Conservation (phyloP, 2,797 vertebrate species). For the Premnoplex brunnescens region DNA sequence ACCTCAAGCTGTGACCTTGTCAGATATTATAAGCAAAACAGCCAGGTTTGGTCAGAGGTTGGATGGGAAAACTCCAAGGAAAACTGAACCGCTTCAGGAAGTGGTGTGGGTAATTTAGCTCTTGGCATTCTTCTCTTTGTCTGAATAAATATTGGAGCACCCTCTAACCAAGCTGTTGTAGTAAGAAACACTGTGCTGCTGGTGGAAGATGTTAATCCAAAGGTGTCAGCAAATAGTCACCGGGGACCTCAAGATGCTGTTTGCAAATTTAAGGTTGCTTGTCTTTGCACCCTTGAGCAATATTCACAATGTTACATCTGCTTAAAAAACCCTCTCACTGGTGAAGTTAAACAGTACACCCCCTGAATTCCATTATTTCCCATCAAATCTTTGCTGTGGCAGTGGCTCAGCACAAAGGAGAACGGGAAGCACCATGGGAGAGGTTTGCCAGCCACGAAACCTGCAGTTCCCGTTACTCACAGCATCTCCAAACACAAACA, state of each 20-base stretch:
- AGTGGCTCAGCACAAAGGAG: neutral
- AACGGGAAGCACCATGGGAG: neutral
- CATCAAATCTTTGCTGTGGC: neutral
- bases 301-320: neutral
- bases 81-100: constrained; percentile 31
- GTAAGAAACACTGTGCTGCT: neutral
- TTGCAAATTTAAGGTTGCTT: neutral
- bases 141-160: constrained; percentile 38
- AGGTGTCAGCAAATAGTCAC: neutral
- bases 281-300: neutral
- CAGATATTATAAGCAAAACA: neutral
- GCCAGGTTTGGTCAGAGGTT: neutral
- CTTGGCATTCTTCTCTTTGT: neutral
- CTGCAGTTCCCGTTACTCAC: neutral
- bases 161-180: neutral
- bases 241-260: neutral
- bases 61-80: constrained; percentile 41
- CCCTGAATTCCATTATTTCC: neutral
- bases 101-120: neutral
- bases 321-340: neutral
- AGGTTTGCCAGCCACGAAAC: neutral
- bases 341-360: neutral
- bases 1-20: neutral
- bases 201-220: neutral
- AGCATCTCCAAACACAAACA: neutral